Evolutionary conservation across 1,140 invertebrate genomes (phyloP), one percentile per base, ranked within the genome.

Genomic region (Phenacoccus solenopsis): DNA sequence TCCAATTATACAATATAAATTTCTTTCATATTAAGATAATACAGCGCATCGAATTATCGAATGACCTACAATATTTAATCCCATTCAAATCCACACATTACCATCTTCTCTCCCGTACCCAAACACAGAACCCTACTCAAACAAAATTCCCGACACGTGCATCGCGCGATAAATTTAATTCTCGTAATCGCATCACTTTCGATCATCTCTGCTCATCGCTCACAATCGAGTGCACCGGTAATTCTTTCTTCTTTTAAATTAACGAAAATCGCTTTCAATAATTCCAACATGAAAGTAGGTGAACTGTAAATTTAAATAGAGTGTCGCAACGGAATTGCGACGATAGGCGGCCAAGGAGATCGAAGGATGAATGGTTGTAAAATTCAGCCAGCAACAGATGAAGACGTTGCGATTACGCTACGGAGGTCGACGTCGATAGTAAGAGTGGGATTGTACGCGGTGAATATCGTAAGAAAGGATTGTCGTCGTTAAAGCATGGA

Each of bases 311-410:
- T 25, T 64, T 64, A 27, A 27, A 24, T 27, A 64, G 25, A 64
- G 25, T 64, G 59, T 64, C 59, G 59, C 59, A 64, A 64, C 59
- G 59, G 25, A 64, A 64, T 27, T 64, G 22, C 21, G 25, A 27
- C 16, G 21, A 27, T 25, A 27, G 59, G 59, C 21, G 25, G 59
- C 25, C 25, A 27, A 64, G 59, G 59, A 64, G 59, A 25, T 64
- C 59, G 59, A 64, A 64, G 59, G 59, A 64, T 64, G 59, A 64
- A 64, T 64, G 59, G 25, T 25, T 64, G 59, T 25, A 27, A 24
- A 27, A 64, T 25, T 64, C 20, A 27, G 21, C 10, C 22, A 64
- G 59, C 59, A 64, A 64, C 59, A 64, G 59, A 64, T 64, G 59
- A 64, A 27, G 25, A 64, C 22, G 59, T 64, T 64, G 20, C 59